Percentiles rank a stretch among this genome's conserved stretches.
phyloP scores from a whole-genome alignment of 2,797 vertebrate species.

The Centropyge bicolor region DNA sequence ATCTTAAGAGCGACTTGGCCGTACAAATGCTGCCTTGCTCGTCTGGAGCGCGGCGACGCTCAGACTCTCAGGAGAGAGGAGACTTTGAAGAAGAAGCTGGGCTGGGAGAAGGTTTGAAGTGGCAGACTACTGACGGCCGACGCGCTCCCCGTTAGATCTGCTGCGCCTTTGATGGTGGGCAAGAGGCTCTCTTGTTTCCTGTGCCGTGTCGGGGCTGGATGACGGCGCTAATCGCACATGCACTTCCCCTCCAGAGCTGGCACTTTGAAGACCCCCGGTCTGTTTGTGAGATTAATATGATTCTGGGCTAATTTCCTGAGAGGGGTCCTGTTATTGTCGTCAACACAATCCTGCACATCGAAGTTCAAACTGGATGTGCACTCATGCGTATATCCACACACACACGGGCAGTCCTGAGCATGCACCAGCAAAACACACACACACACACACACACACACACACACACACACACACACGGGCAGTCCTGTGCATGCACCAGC shows the following conservation, averaged over 20 bases:
- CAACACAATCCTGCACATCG: constrained; percentile 19
- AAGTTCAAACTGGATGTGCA: background rate
- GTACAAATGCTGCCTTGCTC: background rate
- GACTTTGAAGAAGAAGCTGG: constrained; percentile 59
- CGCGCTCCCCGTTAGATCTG: constrained; percentile 58
- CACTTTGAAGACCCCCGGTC: constrained; percentile 75
- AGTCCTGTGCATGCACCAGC: background rate
- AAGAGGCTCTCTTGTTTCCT: constrained; percentile 70
- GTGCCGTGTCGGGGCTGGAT: constrained; percentile 53
- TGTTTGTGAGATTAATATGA: constrained; percentile 75
- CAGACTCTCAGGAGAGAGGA: constrained; percentile 22
- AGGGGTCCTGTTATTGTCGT: constrained; percentile 50
- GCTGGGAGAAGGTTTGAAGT: constrained; percentile 66
- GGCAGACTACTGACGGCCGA: constrained; percentile 39
- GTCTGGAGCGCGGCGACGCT: background rate
- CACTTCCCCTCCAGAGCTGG: constrained; percentile 60
- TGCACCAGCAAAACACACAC: background rate
- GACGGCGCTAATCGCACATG: constrained; percentile 70
- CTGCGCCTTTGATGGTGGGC: constrained; percentile 75
- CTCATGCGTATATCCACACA: background rate
- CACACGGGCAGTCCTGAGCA: background rate
- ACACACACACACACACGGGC: constrained; percentile 7
- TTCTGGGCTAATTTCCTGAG: constrained; percentile 67
- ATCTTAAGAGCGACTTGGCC: background rate
- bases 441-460: background rate